A percentile compares a stretch with the other conserved stretches of the same genome.
These are phyloP conservation scores for Nyctereutes procyonoides DNA, from an alignment of 2,113 vertebrate species.

Conservation along the genomic window DNA sequence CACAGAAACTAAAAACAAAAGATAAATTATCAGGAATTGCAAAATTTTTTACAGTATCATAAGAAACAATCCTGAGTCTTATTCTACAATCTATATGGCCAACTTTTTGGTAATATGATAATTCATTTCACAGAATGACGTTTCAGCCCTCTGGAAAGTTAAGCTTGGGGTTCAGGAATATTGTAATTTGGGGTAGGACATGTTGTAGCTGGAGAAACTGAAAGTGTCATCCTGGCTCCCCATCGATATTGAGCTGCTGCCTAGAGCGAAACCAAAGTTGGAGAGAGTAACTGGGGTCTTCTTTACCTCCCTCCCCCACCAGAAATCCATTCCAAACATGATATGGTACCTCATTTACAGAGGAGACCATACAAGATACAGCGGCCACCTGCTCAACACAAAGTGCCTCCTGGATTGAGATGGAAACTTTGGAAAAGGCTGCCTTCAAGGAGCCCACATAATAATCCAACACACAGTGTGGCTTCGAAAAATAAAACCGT, in stretches of 20 bases:
- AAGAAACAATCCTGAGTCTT: background rate
- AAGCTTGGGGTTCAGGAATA: background rate
- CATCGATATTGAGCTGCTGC: background rate
- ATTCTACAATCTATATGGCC: background rate
- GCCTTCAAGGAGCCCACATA: background rate
- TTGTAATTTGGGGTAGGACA: background rate
- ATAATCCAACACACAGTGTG: background rate
- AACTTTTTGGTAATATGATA: background rate
- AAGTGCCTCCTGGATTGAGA: background rate
- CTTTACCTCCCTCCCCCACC: background rate
- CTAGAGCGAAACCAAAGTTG: background rate
- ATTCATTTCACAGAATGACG: background rate
- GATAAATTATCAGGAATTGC: background rate
- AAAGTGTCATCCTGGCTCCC: background rate
- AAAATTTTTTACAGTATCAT: background rate
- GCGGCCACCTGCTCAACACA: background rate
- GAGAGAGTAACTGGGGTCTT: background rate
- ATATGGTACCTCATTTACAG: rapidly evolving
- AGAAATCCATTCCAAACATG: background rate
- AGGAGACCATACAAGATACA: background rate
- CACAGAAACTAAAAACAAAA: background rate
- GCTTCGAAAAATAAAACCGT: conserved; percentile 47
- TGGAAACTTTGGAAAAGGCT: background rate
- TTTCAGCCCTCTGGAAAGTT: background rate
- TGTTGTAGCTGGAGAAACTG: background rate